Conservation (phyloP, 2,888 invertebrate genomes). For the Sisyra nigra region DNA sequence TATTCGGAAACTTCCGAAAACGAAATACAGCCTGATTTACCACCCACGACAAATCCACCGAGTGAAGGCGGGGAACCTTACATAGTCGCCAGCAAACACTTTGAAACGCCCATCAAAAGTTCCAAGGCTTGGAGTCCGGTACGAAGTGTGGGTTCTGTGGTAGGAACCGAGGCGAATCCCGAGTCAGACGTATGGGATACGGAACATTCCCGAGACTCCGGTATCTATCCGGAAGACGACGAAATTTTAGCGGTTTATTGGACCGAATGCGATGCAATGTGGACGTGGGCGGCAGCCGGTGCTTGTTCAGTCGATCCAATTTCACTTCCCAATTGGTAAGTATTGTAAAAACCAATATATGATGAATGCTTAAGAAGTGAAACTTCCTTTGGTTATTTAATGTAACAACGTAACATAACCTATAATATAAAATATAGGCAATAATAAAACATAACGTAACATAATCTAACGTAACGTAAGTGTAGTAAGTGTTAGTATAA, state of each 20-base stretch:
- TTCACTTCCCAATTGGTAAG: conserved; percentile 61
- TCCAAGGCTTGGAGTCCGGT: conserved; percentile 79
- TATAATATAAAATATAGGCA: neutral
- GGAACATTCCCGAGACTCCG: conserved; percentile 50
- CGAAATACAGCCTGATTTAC: conserved; percentile 1
- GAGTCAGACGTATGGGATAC: conserved; percentile 71
- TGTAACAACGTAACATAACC: neutral
- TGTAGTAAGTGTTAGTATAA: too few relatives aligned
- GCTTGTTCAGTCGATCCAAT: conserved; percentile 60
- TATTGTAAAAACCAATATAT: neutral
- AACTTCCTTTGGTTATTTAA: neutral
- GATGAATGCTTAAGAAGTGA: neutral
- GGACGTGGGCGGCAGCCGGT: conserved; percentile 69
- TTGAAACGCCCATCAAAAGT: conserved; percentile 58
- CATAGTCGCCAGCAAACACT: conserved; percentile 46
- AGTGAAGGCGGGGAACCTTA: conserved; percentile 21
- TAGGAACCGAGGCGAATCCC: conserved; percentile 71
- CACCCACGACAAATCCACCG: neutral
- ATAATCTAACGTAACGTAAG: too few relatives aligned
- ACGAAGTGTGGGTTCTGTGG: conserved; percentile 71
- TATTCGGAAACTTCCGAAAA: conserved; percentile 8
- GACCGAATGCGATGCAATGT: conserved; percentile 66
- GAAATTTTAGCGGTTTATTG: conserved; percentile 54
- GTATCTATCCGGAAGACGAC: conserved; percentile 68
- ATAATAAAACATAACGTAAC: too few relatives aligned